Conservation (phyloP, 1,140 invertebrate genomes). For the Cyclina sinensis region DNA sequence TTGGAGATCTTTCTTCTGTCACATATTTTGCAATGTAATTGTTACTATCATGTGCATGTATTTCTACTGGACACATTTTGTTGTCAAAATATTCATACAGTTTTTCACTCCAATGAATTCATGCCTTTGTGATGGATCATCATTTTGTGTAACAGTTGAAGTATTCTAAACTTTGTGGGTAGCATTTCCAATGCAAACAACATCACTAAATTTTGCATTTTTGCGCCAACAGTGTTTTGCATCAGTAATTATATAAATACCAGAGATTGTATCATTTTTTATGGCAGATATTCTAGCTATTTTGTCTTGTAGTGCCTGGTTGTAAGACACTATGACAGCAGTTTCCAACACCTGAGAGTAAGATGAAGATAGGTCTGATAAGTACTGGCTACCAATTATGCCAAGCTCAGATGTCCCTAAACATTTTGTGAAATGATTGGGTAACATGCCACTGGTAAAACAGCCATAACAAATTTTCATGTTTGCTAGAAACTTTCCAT, state of each 20-base stretch:
- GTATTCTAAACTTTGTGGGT: slow-evolving; percentile 38
- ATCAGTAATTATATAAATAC: slow-evolving; percentile 54
- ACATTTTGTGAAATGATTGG: neutral
- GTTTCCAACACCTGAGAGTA: neutral
- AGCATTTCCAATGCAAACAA: slow-evolving; percentile 34
- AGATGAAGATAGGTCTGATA: neutral
- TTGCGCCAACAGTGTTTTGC: slow-evolving; percentile 56
- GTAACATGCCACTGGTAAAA: neutral
- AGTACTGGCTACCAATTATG: neutral
- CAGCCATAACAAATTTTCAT: slow-evolving; percentile 1
- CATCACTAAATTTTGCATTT: slow-evolving; percentile 53
- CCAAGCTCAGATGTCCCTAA: neutral
- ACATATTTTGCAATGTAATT: slow-evolving; percentile 14
- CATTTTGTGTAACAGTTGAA: neutral
- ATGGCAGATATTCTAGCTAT: neutral
- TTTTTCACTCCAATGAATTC: slow-evolving; percentile 5
- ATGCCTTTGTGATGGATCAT: slow-evolving; percentile 21
- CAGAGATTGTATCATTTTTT: neutral
- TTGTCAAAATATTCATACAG: slow-evolving; percentile 8
- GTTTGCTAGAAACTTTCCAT: neutral
- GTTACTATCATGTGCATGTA: slow-evolving; percentile 1
- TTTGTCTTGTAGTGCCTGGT: neutral
- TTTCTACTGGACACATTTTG: neutral
- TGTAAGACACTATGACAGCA: neutral
- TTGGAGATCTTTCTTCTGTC: too few species aligned